phyloP scores from a whole-genome alignment of 2,113 vertebrate genomes.

The Baryphthengus martii region DNA sequence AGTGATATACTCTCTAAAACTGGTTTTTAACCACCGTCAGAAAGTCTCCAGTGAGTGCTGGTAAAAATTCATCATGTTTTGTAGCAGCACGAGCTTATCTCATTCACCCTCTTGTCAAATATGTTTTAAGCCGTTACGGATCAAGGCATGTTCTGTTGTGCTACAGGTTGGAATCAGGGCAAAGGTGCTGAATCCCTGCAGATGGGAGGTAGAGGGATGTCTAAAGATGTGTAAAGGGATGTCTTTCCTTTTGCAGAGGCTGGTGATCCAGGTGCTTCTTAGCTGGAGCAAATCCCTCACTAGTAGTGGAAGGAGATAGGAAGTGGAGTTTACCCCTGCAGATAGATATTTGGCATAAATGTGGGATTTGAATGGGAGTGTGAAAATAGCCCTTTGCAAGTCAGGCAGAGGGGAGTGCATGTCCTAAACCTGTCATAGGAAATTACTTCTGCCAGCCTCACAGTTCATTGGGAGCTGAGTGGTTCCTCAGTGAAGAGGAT shows the following conservation, averaged over 20 bases:
- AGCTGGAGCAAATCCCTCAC: neutral
- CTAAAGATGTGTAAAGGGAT: neutral
- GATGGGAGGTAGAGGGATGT: neutral
- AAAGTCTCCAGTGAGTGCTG: neutral
- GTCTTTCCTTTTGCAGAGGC: neutral
- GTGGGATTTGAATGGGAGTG: neutral
- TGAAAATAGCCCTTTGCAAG: neutral
- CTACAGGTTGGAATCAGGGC: neutral
- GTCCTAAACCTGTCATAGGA: rapidly evolving
- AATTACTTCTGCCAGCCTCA: neutral
- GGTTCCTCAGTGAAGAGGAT: neutral
- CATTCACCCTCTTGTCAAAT: neutral
- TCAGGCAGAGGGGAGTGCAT: neutral
- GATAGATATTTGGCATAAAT: neutral
- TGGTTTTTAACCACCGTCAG: neutral
- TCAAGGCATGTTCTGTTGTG: neutral
- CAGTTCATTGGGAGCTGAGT: neutral
- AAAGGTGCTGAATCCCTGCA: neutral
- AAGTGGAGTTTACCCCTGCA: neutral
- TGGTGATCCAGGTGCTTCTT: neutral
- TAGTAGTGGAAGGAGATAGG: neutral
- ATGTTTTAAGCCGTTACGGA: rapidly evolving
- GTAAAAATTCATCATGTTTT: neutral
- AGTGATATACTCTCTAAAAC: neutral
- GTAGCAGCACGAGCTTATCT: neutral